phyloP scores from a whole-genome alignment of 2,113 vertebrate species.

The Camelus bactrianus region DNA sequence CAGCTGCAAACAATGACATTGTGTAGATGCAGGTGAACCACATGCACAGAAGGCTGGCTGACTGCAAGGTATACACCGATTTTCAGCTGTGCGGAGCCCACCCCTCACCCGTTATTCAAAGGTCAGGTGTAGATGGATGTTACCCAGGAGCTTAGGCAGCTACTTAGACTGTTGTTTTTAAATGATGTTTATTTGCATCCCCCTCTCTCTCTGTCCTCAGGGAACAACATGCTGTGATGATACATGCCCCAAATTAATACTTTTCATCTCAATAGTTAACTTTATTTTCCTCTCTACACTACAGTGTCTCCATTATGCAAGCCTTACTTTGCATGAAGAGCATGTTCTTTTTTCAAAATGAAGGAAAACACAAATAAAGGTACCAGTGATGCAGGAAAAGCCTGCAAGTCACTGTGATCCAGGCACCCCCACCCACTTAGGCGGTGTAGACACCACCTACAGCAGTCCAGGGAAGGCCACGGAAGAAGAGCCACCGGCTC shows the following conservation, averaged over 20 bases:
- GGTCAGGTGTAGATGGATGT: neutral
- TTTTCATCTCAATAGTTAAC: neutral
- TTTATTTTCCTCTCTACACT: neutral
- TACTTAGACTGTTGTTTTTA: neutral
- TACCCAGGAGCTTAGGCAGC: neutral
- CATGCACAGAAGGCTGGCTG: too few species aligned
- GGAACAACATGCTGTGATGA: neutral
- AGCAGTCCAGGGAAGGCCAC: neutral
- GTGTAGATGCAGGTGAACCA: too few species aligned
- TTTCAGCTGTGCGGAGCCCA: too few species aligned
- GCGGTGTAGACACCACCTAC: neutral
- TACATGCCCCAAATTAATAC: neutral
- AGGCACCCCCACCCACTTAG: neutral
- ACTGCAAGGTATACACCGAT: too few species aligned
- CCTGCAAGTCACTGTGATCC: neutral
- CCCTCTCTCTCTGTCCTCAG: neutral
- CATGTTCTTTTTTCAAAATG: neutral
- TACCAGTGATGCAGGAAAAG: accelerated
- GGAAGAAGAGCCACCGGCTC: neutral
- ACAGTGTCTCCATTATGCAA: neutral
- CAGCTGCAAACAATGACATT: too few species aligned
- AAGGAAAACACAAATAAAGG: neutral
- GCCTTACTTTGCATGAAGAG: neutral
- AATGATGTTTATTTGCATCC: neutral
- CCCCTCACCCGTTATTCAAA: too few species aligned